Base-by-base conservation (phyloP, 2,888 invertebrate genomes). In the Amaurobius ferox region DNA sequence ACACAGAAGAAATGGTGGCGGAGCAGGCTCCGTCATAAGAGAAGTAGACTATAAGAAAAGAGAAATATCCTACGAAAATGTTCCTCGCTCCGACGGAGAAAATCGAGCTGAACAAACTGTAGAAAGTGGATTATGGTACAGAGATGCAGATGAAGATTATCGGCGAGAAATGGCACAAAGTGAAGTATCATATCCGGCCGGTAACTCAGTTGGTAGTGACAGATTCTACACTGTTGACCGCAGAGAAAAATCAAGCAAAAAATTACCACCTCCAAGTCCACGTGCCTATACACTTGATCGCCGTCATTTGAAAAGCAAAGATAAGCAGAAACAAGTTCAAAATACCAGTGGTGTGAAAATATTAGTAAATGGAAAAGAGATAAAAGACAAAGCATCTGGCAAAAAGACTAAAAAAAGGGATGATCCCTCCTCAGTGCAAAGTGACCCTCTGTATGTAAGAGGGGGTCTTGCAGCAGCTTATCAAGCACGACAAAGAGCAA, bases 381-480 rank as follows among this genome's bases (percentile, higher is more conserved):
- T 88, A 6, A 78, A 88, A 32, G 83, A 87, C 9, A 79, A 78
- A 29, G 23, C 73, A 16, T 67, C 71, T 5, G 32, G 66, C 16
- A 70, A 70, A 11, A 81, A 78, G 19, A 19, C 32, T 9, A 87
- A 85, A 61, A 76, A 76, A 23, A 68, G 77, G 1, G 83, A 85
- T 13, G 83, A 87, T 28, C 87, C 87, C 19, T 87, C 85, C 3
- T 87, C 87, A 0, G 87, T 87, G 5, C 79, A 86, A 71, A 87
- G 83, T 48, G 86, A 88, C 28, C 80, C 80, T 0, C 26, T 80
- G 1, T 78, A 70, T 16, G 78, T 86, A 0, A 67, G 89, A 74
- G 89, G 89, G 28, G 89, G 89, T 0, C 68, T 89, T 11, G 89
- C 89, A 23, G 89, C 88, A 13, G 89, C 89, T 9, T 89, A 89